These are phyloP conservation scores for Rhadinocentrus ornatus DNA, from an alignment of 2,797 vertebrate genomes.

Conservation along the genomic window DNA sequence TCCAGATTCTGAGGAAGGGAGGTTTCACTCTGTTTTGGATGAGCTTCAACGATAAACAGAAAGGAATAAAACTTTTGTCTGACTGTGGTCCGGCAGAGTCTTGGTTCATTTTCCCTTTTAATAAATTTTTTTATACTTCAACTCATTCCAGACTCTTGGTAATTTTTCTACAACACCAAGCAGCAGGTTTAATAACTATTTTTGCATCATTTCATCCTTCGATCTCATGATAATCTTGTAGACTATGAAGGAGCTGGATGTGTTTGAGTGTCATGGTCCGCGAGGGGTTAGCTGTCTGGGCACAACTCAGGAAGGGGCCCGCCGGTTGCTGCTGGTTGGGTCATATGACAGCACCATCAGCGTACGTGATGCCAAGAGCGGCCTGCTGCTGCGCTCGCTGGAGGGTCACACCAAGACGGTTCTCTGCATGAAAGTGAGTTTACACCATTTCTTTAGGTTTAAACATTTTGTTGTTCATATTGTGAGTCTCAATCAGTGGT, in stretches of 20 bases:
- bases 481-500: neutral
- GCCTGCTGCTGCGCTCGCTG: constrained; percentile 92
- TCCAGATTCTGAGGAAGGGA: too few species aligned
- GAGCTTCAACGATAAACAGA: too few species aligned
- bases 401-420: constrained; percentile 95
- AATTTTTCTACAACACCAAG: too few species aligned
- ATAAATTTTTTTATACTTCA: too few species aligned
- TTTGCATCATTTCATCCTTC: too few species aligned
- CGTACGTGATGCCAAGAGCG: constrained; percentile 90
- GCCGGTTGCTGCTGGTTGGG: constrained; percentile 91
- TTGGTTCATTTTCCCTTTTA: too few species aligned
- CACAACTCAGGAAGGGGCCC: constrained; percentile 93
- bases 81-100: too few species aligned
- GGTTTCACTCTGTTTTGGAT: too few species aligned
- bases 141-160: too few species aligned
- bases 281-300: constrained; percentile 94
- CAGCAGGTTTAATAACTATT: too few species aligned
- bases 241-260: constrained; percentile 89
- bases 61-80: too few species aligned
- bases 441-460: neutral
- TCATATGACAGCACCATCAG: constrained; percentile 97
- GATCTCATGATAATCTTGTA: constrained; percentile 43
- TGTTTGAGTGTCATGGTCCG: constrained; percentile 95
- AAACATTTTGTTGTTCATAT: neutral
- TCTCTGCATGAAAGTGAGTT: constrained; percentile 92